phyloP scores from a whole-genome alignment of 2,797 vertebrate genomes.

The Rhodeus uyekii region DNA sequence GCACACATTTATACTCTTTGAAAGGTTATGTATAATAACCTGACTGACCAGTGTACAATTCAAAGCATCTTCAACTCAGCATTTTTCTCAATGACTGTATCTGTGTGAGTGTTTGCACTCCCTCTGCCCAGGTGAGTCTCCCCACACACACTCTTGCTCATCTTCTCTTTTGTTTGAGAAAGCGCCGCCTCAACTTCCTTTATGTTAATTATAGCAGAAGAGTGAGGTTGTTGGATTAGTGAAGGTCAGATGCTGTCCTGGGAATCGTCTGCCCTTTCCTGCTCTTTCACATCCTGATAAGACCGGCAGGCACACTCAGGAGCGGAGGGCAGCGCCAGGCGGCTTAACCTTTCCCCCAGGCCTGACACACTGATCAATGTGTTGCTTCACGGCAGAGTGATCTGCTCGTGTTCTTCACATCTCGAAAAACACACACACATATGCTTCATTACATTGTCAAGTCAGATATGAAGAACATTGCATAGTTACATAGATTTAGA shows the following conservation, averaged over 20 bases:
- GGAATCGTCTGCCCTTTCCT: conserved; percentile 93
- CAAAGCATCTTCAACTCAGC: conserved; percentile 44
- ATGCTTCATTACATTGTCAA: conserved; percentile 3
- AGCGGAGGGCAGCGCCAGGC: conserved; percentile 54
- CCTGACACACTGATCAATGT: conserved; percentile 80
- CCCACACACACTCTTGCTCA: conserved; percentile 35
- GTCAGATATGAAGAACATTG: background rate
- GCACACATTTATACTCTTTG: conserved; percentile 5
- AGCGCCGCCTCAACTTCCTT: conserved; percentile 50
- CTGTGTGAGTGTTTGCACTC: conserved; percentile 20
- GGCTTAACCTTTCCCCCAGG: conserved; percentile 82
- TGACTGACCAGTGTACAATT: conserved; percentile 16
- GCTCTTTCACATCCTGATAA: conserved; percentile 83
- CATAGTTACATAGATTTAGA: background rate
- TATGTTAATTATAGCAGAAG: conserved; percentile 82
- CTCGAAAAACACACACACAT: conserved; percentile 10
- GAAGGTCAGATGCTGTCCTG: conserved; percentile 91
- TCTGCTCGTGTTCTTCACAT: conserved; percentile 68
- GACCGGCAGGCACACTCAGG: conserved; percentile 72
- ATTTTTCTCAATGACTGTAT: conserved; percentile 35
- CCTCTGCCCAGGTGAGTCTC: conserved; percentile 35
- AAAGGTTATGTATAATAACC: conserved; percentile 29
- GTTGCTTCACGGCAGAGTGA: conserved; percentile 76
- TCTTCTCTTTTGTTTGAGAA: conserved; percentile 18
- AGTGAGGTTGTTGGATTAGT: conserved; percentile 84